Evolutionary conservation across 2,113 vertebrate species (phyloP), one percentile per base, ranked within the genome.

Genomic region (Malurus alboscapulatus): DNA sequence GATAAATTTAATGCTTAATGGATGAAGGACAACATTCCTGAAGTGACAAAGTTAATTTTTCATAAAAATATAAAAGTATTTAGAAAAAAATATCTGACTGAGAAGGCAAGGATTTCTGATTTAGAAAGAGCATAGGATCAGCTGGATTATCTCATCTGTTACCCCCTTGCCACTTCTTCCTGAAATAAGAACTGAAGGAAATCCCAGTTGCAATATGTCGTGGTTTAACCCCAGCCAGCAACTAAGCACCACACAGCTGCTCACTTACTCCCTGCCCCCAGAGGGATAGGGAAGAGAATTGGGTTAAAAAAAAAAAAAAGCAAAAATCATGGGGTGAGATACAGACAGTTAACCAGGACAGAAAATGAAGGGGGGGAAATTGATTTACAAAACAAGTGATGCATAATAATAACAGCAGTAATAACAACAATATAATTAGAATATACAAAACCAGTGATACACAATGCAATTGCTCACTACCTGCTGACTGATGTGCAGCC

Each of bases 141-240:
- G 14, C 22, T n/a, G 32, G 58, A 57, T 94, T 85, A 65, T 44
- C 27, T 79, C 66, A 45, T 65, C 50, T 34, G 48, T 68, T 85
- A 79, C 27, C 30, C 18, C 20, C 24, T 75, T 77, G 71, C 36
- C 44, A 83, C 32, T 68, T 75, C 67, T 59, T 74, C 45, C 57
- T 84, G 74, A 84, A 92, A 65, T 36, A 55, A 72, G 61, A 84
- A 93, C 58, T 45, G 66, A 94, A 93, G 66, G 84, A 84, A 94
- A 87, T 84, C 82, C n/a, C 77, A 73, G 48, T 57, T 87, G 77
- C 84, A 82, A 67, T 86, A 86, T 68, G 55, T 75, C 1, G 14
- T 50, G 76, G 69, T 86, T 91, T 86, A 86, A 91, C 75, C 68
- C 62, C 42, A 62, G 68, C 22, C 76, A 86, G 62, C 68, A 71